Evolutionary conservation across 64 coral and sea anemone genomes (phyloP).

Genomic region (Montipora cactus): DNA sequence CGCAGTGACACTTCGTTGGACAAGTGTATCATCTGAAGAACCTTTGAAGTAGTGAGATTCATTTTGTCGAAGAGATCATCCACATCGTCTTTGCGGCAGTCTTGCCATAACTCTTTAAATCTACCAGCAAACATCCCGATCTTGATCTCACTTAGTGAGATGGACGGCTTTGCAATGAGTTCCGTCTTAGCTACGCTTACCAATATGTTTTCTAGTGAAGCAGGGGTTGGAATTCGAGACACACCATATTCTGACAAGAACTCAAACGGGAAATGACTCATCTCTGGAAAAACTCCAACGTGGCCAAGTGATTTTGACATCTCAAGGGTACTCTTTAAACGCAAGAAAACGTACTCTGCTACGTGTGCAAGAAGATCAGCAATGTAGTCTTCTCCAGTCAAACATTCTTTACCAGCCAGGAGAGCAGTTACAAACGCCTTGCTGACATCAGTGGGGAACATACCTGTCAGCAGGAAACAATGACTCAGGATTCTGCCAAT

Average conservation of each 20-base stretch:
- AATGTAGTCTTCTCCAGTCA: conserved; percentile 57
- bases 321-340: conserved; percentile 23
- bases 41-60: too few species aligned
- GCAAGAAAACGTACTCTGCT: conserved; percentile 41
- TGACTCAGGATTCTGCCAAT: conserved; percentile 63
- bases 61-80: too few species aligned
- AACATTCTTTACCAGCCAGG: conserved; percentile 53
- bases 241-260: conserved; percentile 52
- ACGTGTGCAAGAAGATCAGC: conserved; percentile 25
- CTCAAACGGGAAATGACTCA: conserved; percentile 23
- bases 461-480: conserved; percentile 25
- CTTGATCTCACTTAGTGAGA: neutral
- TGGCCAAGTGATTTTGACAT: neutral
- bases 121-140: neutral
- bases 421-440: conserved; percentile 57
- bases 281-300: conserved; percentile 8
- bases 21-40: too few species aligned
- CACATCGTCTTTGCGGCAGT: too few species aligned
- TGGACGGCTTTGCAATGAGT: conserved; percentile 56
- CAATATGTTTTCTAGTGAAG: conserved; percentile 45
- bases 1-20: too few species aligned
- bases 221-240: conserved; percentile 23
- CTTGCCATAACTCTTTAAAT: neutral
- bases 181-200: conserved; percentile 61
- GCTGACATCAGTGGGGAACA: conserved; percentile 59